Evolutionary conservation across 2,797 vertebrate genomes (phyloP), one percentile per base, ranked within the genome.

Genomic region (Brotula barbata): DNA sequence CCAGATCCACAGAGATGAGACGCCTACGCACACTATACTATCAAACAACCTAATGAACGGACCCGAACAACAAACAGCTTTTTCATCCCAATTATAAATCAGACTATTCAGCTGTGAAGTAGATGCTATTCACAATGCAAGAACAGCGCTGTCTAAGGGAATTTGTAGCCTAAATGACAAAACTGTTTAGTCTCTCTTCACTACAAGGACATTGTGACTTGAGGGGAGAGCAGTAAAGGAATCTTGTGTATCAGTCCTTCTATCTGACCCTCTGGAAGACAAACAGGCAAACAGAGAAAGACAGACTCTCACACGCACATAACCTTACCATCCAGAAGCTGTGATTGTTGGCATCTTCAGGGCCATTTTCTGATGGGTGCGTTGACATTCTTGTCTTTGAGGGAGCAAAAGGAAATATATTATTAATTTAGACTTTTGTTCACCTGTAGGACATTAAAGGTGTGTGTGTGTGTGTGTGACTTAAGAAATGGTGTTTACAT

Each of bases 281-380:
- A 58, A 25, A 25, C 48, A 33, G 21, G 22, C 23, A 58, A 22
- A 58, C 33, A 40, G 47, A 15, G 42, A 43, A 19, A 47, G 44
- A 39, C 43, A 42, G 47, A 43, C 3, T 47, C 25, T 49, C 34
- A 42, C 23, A 19, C 41, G 36, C 25, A 44, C 17, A 67, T 1
- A 14, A 1, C 10, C 81, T 82, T 78, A 81, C 83, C 85, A 92
- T 91, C 92, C 92, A 92, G 84, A 92, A 92, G 87, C 92, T 93
- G 78, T 77, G 78, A 7, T 77, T 85, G 77, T 78, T 86, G 50
- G 58, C 85, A 57, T 91, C 90, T 62, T 91, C 90, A 2, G 70
- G 56, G 65, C 50, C 68, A 57, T 39, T 83, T 41, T 89, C 83
- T 56, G 87, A 70, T 0, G 80, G 42, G 17, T 68, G 57, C 1